Evolutionary conservation across 2,113 vertebrate species (phyloP), one percentile per base, ranked within the genome.

Genomic region (Gymnocephalus cernua): DNA sequence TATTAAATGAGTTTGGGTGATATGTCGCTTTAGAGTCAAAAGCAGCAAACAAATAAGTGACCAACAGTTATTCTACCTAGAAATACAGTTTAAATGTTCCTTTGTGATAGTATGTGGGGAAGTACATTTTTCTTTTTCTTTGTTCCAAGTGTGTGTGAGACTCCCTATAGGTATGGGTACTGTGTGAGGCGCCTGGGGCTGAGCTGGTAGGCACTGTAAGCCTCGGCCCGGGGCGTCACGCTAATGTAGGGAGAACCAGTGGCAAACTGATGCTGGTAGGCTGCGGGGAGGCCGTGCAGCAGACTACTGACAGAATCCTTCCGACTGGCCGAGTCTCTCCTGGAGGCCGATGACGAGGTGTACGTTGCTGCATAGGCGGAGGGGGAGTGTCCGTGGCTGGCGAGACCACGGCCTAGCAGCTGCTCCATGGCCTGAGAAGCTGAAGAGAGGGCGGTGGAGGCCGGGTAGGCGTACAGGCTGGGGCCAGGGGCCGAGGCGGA

Each of bases 101-200:
- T 86, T 83, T 86, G 80, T 86, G 66, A 62, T 80, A 74, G 50
- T 21, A 83, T 68, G 82, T 44, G 72, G 59, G 77, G 75, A 74
- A 63, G 51, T 32, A 6, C 77, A 75, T 47, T 45, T 54, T 23
- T 41, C 35, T 71, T 74, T 44, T 59, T 82, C n/a, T 84, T 48
- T 76, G 59, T 77, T 79, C 38, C 29, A 58, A 38, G 63, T 65
- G 62, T 66, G 53, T 64, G 48, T 44, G 44, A 1, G 25, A 7
- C 18, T 32, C 32, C 54, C 85, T 92, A 95, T 92, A 99, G 96
- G 95, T 99, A 99, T 50, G 98, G 97, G 91, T 99, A 99, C 95
- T 99, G 98, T 83, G 97, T 93, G 86, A 99, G 96, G 93, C 98
- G 97, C 87, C 97, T 94, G 58, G 98, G 98, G 94, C 98, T 99